Conservation (phyloP, 1,140 invertebrate species). For the Trachelipus rathkii region DNA sequence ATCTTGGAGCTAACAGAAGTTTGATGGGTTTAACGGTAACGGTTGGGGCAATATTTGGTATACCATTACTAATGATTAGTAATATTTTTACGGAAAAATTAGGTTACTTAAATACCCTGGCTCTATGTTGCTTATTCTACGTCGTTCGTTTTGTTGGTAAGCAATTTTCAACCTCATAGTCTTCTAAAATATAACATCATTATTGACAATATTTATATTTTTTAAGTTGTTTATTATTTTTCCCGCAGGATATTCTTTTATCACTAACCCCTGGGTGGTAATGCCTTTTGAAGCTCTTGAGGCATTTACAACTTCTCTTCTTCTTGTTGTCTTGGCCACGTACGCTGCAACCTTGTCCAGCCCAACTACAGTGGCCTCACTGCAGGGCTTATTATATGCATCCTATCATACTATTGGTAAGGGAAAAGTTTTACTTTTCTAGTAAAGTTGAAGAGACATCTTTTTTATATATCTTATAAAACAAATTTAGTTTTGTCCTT, state of each 20-base stretch:
- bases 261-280: slow-evolving; percentile 74
- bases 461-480: too few relatives aligned
- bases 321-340: slow-evolving; percentile 74
- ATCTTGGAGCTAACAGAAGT: too few relatives aligned
- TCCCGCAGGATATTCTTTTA: slow-evolving; percentile 63
- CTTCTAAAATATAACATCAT: too few relatives aligned
- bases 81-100: too few relatives aligned
- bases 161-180: too few relatives aligned
- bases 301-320: slow-evolving; percentile 67
- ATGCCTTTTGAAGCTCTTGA: slow-evolving; percentile 74
- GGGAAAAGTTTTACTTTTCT: slow-evolving; percentile 21
- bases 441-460: too few relatives aligned
- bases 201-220: too few relatives aligned
- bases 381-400: slow-evolving; percentile 74
- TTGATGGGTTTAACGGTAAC: too few relatives aligned
- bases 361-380: slow-evolving; percentile 70
- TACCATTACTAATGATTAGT: too few relatives aligned
- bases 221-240: slow-evolving; percentile 49
- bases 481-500: too few relatives aligned
- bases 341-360: slow-evolving; percentile 74
- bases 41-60: too few relatives aligned
- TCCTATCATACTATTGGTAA: slow-evolving; percentile 75
- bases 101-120: slow-evolving; percentile 76
- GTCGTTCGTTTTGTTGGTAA: slow-evolving; percentile 66
- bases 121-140: slow-evolving; percentile 72